Evolutionary conservation across 2,888 invertebrate species (phyloP), one percentile per base, ranked within the genome.

Genomic region (Acleris literana): DNA sequence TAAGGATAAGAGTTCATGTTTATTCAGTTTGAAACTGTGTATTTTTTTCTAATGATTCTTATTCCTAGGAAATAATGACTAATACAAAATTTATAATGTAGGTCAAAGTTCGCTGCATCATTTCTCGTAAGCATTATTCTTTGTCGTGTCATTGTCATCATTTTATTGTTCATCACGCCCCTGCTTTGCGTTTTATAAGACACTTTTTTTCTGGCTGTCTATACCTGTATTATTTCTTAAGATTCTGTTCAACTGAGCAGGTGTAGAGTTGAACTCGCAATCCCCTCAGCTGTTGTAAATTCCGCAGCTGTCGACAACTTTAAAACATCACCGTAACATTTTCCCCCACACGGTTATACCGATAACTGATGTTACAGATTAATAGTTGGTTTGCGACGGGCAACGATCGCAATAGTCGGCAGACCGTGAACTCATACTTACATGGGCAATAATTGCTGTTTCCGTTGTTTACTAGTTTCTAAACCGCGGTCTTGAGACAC

Each of bases 321-420:
- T 33, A 48, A 62, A 53, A 5, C 18, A 18, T 39, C 54, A 64
- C 58, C 58, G 48, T 59, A 54, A 54, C 43, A 44, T 58, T 54
- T 57, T 5, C 16, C 59, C 20, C 18, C 39, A 55, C n/a, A 44
- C 25, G 33, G 51, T 25, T 53, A 59, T 51, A 56, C 18, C 60
- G 55, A 61, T 43, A 39, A 46, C 57, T 62, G 53, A 69, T 63
- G 63, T 58, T 63, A 39, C 64, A 58, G 58, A 63, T 66, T 49
- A 62, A 43, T 63, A 67, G 62, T 72, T 71, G 69, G 74, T 71
- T 71, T n/a, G 52, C 56, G 39, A 46, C 77, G 75, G 80, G 82
- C 81, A 83, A 77, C 72, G 85, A 73, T 82, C 82, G 80, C 76
- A 72, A 81, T 81, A 76, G 57, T 70, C 80, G 76, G 62, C 83